phyloP scores from a whole-genome alignment of 2,797 vertebrate genomes.

The Podargus strigoides region DNA sequence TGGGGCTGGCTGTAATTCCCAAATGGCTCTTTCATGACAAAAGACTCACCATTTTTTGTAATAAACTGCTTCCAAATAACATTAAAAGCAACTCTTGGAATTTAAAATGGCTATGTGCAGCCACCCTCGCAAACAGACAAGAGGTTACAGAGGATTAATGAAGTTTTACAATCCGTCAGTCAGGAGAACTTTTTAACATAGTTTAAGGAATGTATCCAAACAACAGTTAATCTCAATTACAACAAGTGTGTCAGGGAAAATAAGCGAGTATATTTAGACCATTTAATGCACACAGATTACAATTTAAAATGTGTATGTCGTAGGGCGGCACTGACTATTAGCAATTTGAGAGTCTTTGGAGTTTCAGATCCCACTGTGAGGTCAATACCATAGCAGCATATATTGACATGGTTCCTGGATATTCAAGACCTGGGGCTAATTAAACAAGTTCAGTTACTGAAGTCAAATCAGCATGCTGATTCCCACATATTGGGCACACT shows the following conservation, averaged over 20 bases:
- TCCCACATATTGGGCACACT: background rate
- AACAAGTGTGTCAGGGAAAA: background rate
- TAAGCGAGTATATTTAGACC: background rate
- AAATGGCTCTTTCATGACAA: background rate
- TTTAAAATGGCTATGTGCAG: background rate
- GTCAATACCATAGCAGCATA: background rate
- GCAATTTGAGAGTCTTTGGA: background rate
- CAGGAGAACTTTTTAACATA: background rate
- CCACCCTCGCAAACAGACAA: background rate
- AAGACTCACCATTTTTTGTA: background rate
- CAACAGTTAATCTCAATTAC: background rate
- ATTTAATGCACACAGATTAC: background rate
- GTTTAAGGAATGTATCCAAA: background rate
- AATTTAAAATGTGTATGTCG: background rate
- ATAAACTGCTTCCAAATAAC: background rate
- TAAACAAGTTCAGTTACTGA: background rate
- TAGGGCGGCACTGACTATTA: background rate
- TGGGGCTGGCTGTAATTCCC: background rate
- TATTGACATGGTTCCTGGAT: background rate
- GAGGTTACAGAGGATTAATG: background rate
- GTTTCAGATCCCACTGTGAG: background rate
- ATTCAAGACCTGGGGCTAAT: background rate
- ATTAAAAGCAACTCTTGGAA: background rate
- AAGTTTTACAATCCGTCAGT: background rate
- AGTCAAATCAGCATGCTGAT: background rate